Conservation (phyloP, 2,113 vertebrate species). For the Lepus europaeus region DNA sequence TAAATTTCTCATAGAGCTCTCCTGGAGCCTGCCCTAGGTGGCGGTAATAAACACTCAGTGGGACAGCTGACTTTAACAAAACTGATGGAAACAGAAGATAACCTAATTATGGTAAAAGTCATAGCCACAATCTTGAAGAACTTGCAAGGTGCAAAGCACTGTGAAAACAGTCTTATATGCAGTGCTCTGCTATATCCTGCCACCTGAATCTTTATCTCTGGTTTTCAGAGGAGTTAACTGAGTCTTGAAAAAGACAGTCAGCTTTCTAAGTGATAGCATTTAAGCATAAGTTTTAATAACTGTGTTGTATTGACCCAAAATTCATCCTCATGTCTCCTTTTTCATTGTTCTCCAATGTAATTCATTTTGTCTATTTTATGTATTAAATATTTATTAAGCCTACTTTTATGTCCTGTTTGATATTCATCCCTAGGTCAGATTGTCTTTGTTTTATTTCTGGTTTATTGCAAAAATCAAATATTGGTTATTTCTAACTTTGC, state of each 20-base stretch:
- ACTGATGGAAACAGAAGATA: background rate
- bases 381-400: conserved; percentile 4
- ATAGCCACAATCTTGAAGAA: background rate
- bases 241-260: background rate
- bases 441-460: background rate
- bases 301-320: background rate
- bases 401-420: background rate
- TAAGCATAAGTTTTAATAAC: conserved; percentile 24
- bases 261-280: background rate
- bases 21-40: background rate
- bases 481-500: background rate
- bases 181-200: background rate
- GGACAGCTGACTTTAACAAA: background rate
- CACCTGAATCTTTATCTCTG: background rate
- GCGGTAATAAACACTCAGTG: background rate
- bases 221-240: background rate
- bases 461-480: background rate
- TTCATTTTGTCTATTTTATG: background rate
- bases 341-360: background rate
- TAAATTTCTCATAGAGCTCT: background rate
- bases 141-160: background rate
- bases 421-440: background rate
- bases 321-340: background rate
- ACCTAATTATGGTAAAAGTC: background rate
- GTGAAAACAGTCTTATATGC: background rate